phyloP scores from a whole-genome alignment of 1,140 invertebrate species.

The Ectropis grisescens region DNA sequence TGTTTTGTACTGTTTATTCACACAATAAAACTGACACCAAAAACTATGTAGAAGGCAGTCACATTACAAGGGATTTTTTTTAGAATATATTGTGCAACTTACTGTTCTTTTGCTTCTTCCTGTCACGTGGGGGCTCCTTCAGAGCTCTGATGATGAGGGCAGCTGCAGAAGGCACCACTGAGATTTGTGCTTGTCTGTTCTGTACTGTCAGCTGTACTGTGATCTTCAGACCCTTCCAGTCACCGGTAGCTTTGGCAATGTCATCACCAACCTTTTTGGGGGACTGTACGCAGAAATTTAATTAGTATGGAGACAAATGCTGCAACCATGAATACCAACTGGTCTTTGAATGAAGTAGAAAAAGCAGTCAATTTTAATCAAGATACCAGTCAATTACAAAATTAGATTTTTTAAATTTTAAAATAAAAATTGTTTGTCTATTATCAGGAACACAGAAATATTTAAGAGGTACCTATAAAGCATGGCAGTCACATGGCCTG shows the following conservation, averaged over 20 bases:
- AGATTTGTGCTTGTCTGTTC: conserved; percentile 97
- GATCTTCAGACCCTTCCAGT: conserved; percentile 99
- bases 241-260: conserved; percentile 97
- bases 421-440: too few species aligned
- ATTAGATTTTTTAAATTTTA: too few species aligned
- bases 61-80: not conserved
- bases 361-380: too few species aligned
- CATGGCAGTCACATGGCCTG: conserved; percentile 51
- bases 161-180: conserved; percentile 97
- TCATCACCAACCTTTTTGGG: conserved; percentile 99
- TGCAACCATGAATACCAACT: too few species aligned
- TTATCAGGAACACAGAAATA: too few species aligned
- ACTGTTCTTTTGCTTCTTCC: conserved; percentile 99
- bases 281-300: conserved; percentile 74
- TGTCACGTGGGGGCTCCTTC: conserved; percentile 97
- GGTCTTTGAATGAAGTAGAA: too few species aligned
- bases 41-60: too few species aligned
- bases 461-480: too few species aligned
- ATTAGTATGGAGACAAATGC: too few species aligned
- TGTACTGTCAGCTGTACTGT: conserved; percentile 98
- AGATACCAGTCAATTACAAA: too few species aligned
- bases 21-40: too few species aligned
- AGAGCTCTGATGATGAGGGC: conserved; percentile 98
- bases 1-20: too few species aligned
- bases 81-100: conserved; percentile 56